phyloP scores from a whole-genome alignment of 2,113 vertebrate genomes.

The Rhipidura dahli region DNA sequence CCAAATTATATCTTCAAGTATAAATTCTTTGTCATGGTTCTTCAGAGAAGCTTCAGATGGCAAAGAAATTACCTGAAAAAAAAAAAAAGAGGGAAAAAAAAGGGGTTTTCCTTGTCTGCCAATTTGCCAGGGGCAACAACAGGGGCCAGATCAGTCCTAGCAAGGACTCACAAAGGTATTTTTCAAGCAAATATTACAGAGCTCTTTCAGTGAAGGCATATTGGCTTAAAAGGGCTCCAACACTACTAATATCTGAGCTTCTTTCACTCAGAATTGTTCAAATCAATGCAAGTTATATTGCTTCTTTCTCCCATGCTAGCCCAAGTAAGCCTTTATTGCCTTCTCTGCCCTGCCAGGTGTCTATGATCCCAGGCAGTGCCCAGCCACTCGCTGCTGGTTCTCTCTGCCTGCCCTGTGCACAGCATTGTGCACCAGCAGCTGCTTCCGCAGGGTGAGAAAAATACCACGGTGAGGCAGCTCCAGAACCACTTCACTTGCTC shows the following conservation, averaged over 20 bases:
- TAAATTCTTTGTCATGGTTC: not conserved
- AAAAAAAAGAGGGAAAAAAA: not conserved
- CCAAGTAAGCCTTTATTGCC: not conserved
- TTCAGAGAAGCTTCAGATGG: not conserved
- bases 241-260: not conserved
- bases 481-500: not conserved
- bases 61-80: not conserved
- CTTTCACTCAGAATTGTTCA: not conserved
- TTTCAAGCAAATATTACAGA: slow-evolving; percentile 33
- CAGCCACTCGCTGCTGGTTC: not conserved
- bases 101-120: not conserved
- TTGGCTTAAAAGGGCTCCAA: slow-evolving; percentile 22
- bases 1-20: not conserved
- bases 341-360: not conserved
- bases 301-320: not conserved
- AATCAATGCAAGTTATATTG: slow-evolving; percentile 15
- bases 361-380: not conserved
- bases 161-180: not conserved
- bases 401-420: not conserved
- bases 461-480: not conserved
- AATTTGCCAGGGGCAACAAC: not conserved
- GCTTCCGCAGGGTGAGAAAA: not conserved
- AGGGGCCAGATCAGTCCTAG: not conserved
- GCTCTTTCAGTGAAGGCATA: not conserved
- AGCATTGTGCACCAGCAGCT: not conserved